Evolutionary conservation across 2,797 vertebrate species (phyloP).

Genomic region (Spheniscus humboldti): DNA sequence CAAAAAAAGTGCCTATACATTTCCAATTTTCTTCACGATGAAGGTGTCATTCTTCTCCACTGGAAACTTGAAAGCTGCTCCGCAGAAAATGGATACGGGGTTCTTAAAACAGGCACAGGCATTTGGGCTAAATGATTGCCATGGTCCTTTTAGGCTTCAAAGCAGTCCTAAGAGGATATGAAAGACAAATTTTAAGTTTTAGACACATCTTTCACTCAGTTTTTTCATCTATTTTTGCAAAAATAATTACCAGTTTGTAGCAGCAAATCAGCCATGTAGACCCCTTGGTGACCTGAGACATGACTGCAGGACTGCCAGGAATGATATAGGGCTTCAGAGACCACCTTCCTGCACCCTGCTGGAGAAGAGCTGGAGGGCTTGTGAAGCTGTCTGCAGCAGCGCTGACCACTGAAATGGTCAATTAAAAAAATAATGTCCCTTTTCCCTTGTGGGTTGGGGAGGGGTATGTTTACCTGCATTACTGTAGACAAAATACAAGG

Average conservation of each 20-base stretch:
- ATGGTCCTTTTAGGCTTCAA: background rate
- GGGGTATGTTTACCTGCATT: background rate
- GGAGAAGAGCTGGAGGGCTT: background rate
- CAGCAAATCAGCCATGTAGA: background rate
- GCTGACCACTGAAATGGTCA: background rate
- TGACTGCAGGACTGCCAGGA: background rate
- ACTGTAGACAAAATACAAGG: background rate
- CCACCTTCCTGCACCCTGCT: background rate
- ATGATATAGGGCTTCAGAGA: background rate
- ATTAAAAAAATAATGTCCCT: background rate
- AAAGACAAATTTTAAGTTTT: background rate
- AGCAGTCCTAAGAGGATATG: background rate
- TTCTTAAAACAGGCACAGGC: background rate
- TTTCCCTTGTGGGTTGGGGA: background rate
- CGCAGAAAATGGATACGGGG: background rate
- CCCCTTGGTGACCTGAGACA: background rate
- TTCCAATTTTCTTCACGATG: background rate
- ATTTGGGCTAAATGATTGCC: background rate
- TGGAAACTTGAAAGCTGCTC: background rate
- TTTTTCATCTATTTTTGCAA: background rate
- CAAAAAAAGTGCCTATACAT: background rate
- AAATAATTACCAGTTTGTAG: background rate
- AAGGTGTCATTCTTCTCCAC: background rate
- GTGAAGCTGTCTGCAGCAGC: background rate
- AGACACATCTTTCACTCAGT: accelerated